A percentile compares a stretch with the other conserved stretches of the same genome.
These are phyloP conservation scores for Diarsia dahlii DNA, from an alignment of 2,888 invertebrate genomes.

Conservation along the genomic window DNA sequence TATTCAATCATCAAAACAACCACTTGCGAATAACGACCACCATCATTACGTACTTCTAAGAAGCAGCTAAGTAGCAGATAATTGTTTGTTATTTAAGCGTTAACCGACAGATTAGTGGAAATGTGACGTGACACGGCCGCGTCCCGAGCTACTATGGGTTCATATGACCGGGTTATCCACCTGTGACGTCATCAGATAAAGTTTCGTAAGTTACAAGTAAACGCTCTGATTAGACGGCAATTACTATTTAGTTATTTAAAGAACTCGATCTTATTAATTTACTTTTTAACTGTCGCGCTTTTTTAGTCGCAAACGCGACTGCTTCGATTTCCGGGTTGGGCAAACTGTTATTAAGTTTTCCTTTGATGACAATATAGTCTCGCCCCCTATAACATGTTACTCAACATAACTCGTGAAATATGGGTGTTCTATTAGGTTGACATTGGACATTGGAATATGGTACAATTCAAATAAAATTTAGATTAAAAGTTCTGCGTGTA, in stretches of 20 bases:
- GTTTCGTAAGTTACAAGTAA: conserved; percentile 45
- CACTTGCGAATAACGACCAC: neutral
- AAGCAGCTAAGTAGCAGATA: conserved; percentile 29
- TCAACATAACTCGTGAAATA: too few relatives aligned
- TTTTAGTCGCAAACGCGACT: too few relatives aligned
- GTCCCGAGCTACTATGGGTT: conserved; percentile 72
- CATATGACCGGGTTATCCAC: conserved; percentile 75
- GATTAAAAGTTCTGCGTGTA: too few relatives aligned
- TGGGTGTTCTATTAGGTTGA: too few relatives aligned
- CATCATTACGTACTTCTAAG: conserved; percentile 18
- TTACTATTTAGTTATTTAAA: conserved; percentile 2
- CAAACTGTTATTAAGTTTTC: too few relatives aligned
- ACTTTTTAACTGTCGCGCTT: too few relatives aligned
- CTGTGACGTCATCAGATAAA: conserved; percentile 65
- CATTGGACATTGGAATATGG: too few relatives aligned
- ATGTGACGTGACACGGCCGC: conserved; percentile 71
- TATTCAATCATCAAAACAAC: neutral
- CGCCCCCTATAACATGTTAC: too few relatives aligned
- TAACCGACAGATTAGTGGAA: conserved; percentile 70
- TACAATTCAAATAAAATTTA: too few relatives aligned
- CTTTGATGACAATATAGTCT: too few relatives aligned
- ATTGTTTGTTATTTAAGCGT: conserved; percentile 56
- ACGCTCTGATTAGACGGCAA: conserved; percentile 27
- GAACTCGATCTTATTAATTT: neutral
- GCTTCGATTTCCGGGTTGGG: too few relatives aligned